Conservation (phyloP, 2,888 invertebrate species). For the Corbicula japonica region DNA sequence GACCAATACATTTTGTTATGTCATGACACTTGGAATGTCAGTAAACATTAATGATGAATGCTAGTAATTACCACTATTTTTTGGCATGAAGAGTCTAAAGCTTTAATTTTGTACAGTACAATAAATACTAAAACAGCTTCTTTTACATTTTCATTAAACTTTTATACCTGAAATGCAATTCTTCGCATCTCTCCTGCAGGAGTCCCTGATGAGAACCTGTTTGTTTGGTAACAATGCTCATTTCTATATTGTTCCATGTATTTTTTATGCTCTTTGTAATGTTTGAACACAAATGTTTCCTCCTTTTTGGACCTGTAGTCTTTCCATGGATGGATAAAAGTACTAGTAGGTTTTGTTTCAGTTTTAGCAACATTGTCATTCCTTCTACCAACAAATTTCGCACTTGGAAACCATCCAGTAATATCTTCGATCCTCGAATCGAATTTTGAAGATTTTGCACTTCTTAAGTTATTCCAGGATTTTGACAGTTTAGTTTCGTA, state of each 20-base stretch:
- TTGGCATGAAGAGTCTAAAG: no score
- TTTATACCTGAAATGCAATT: constrained; percentile 59
- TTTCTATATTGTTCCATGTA: constrained; percentile 77
- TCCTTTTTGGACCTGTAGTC: constrained; percentile 66
- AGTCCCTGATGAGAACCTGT: constrained; percentile 46
- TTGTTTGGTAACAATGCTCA: constrained; percentile 65
- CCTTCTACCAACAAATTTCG: constrained; percentile 71
- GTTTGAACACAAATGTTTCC: constrained; percentile 72
- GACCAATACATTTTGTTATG: no score
- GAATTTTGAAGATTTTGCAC: constrained; percentile 36
- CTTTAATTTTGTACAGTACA: no score
- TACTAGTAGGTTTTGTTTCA: constrained; percentile 43
- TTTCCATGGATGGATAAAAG: constrained; percentile 67
- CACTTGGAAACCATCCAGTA: constrained; percentile 75
- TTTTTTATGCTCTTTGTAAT: constrained; percentile 68
- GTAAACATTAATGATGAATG: no score
- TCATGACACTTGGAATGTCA: no score
- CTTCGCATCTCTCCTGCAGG: constrained; percentile 54
- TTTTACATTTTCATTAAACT: no score
- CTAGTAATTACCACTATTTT: no score
- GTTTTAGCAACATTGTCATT: constrained; percentile 63
- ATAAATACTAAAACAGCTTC: no score
- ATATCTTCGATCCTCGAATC: constrained; percentile 60
- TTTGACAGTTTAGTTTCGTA: constrained; percentile 53
- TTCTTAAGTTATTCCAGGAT: constrained; percentile 55